Evolutionary conservation across 2,888 invertebrate genomes (phyloP).

Genomic region (Ellobium chinense): DNA sequence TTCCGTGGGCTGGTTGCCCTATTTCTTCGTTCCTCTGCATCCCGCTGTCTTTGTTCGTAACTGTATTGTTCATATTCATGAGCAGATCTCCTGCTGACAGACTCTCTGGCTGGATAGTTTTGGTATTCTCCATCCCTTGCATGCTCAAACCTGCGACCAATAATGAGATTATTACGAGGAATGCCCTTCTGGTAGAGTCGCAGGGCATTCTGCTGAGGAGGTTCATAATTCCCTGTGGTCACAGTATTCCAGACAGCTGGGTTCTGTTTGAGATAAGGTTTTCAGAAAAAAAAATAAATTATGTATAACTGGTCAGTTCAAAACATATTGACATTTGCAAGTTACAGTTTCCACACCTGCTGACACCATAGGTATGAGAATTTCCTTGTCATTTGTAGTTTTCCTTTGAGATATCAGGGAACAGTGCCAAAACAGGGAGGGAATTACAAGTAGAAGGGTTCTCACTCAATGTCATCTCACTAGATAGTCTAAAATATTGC

Average conservation of each 20-base stretch:
- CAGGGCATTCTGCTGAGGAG: background rate
- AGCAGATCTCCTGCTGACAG: background rate
- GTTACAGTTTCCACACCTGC: no score
- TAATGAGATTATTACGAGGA: constrained; percentile 15
- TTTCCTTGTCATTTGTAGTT: no score
- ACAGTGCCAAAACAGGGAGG: no score
- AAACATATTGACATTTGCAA: no score
- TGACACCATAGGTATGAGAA: no score
- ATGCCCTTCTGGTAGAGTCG: constrained; percentile 11
- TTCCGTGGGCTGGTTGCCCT: constrained; percentile 29
- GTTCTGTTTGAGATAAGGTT: constrained; percentile 5
- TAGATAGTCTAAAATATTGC: no score
- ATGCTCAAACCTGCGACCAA: constrained; percentile 21
- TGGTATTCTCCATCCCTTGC: constrained; percentile 5
- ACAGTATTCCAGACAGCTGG: constrained; percentile 31
- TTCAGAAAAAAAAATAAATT: no score
- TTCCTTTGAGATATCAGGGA: no score
- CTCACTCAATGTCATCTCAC: no score
- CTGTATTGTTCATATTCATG: constrained; percentile 39
- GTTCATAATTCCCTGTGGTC: constrained; percentile 14
- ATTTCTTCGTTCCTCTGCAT: constrained; percentile 2
- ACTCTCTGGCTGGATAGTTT: constrained; percentile 19
- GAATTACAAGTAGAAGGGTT: no score
- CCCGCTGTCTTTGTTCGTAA: constrained; percentile 9
- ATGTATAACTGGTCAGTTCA: no score